phyloP scores from a whole-genome alignment of 2,797 vertebrate genomes.

The Oreochromis mossambicus region DNA sequence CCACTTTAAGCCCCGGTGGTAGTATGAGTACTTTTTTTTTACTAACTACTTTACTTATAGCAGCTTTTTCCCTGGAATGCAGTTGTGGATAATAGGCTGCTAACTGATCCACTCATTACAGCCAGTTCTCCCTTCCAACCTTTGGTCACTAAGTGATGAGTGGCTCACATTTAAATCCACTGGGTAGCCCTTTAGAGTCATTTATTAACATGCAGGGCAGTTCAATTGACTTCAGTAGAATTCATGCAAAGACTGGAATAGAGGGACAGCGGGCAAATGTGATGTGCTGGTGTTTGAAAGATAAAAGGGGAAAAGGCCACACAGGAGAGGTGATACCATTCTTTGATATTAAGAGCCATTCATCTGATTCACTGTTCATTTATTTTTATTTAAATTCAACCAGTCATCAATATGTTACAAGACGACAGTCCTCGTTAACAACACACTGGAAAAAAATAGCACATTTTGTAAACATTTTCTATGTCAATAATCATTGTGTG shows the following conservation, averaged over 20 bases:
- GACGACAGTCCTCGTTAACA: accelerated
- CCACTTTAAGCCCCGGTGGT: not conserved
- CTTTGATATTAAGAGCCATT: not conserved
- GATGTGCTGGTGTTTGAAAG: not conserved
- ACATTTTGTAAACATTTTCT: not conserved
- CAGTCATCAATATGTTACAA: not conserved
- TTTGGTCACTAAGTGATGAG: not conserved
- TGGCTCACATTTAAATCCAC: not conserved
- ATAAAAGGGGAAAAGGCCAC: not conserved
- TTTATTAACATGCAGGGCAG: not conserved
- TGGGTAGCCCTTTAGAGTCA: not conserved
- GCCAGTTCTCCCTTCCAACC: not conserved
- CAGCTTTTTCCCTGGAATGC: not conserved
- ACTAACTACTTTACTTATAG: not conserved
- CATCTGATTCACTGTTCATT: not conserved
- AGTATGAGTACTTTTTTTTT: not conserved
- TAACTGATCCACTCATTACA: not conserved
- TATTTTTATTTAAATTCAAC: not conserved
- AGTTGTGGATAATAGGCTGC: not conserved
- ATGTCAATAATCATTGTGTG: not conserved
- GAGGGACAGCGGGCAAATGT: not conserved
- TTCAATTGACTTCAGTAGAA: not conserved
- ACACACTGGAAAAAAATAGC: not conserved
- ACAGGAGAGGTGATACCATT: not conserved
- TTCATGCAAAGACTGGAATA: not conserved